These are phyloP conservation scores for Rhopalosiphum nymphaeae DNA, from an alignment of 2,888 invertebrate genomes.

Conservation along the genomic window DNA sequence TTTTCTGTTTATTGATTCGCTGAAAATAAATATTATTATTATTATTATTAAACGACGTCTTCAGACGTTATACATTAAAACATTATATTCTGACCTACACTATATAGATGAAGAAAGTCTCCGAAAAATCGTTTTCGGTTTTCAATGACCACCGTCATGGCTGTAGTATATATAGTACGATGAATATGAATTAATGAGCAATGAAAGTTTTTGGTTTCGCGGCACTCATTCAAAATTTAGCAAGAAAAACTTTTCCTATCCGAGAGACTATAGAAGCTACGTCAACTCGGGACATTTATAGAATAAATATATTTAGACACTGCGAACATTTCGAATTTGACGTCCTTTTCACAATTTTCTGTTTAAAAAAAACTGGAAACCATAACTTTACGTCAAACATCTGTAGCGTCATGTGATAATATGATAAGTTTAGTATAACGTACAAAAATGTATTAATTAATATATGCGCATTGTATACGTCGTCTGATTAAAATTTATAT, in stretches of 20 bases:
- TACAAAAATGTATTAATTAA: not conserved
- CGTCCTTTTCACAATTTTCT: not conserved
- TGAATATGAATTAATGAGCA: not conserved
- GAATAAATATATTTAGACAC: not conserved
- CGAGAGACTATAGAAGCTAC: not conserved
- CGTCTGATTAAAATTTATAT: not conserved
- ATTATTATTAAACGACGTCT: not conserved
- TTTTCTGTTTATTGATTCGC: too few relatives aligned
- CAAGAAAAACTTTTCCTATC: constrained; percentile 9
- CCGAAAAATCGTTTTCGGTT: not conserved
- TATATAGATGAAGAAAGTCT: too few relatives aligned
- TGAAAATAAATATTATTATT: too few relatives aligned
- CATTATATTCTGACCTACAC: not conserved
- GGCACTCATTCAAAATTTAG: constrained; percentile 23
- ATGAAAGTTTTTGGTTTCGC: not conserved
- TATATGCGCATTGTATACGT: not conserved
- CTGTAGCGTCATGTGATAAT: not conserved
- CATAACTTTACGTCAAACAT: not conserved
- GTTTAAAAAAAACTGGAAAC: not conserved
- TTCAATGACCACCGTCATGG: constrained; percentile 7
- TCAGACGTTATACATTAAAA: not conserved
- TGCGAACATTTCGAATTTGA: not conserved
- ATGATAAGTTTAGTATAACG: not conserved
- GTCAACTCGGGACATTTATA: not conserved
- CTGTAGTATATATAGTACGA: not conserved